phyloP scores from a whole-genome alignment of 2,797 vertebrate species.

The Atherinosoma microstoma region DNA sequence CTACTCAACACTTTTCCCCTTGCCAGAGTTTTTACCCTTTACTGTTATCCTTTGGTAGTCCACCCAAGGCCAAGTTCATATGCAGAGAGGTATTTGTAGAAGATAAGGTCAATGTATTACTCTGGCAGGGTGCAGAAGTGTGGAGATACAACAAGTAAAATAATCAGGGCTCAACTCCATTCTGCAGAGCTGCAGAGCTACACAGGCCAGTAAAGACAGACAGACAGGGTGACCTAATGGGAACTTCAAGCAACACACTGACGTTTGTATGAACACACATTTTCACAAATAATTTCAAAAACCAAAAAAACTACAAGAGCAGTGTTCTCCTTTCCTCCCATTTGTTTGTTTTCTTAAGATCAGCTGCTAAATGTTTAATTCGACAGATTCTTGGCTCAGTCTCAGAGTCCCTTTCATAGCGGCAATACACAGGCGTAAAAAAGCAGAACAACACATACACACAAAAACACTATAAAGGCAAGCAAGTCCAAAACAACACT shows the following conservation, averaged over 20 bases:
- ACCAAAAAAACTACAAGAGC: conserved; percentile 20
- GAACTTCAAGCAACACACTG: conserved; percentile 41
- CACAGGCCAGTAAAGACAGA: conserved; percentile 33
- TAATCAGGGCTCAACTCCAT: conserved; percentile 60
- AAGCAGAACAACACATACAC: conserved; percentile 28
- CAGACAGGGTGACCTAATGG: conserved; percentile 33
- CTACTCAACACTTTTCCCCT: neutral
- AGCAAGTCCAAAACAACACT: conserved; percentile 21
- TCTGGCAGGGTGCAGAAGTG: conserved; percentile 50
- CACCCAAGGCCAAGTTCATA: conserved; percentile 59
- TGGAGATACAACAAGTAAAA: conserved; percentile 57
- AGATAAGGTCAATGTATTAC: conserved; percentile 66
- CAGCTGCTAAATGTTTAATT: conserved; percentile 72
- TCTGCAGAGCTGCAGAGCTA: conserved; percentile 54
- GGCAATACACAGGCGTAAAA: conserved; percentile 25
- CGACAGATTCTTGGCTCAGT: conserved; percentile 50
- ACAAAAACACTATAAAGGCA: conserved; percentile 13
- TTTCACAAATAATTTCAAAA: conserved; percentile 25
- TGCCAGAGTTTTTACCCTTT: conserved; percentile 4
- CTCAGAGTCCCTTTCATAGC: conserved; percentile 55
- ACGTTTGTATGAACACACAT: neutral
- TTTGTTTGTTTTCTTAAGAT: conserved; percentile 55
- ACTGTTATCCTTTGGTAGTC: conserved; percentile 46
- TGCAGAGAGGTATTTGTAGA: conserved; percentile 61
- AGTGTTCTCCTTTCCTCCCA: conserved; percentile 42